These are phyloP conservation scores for Capitella teleta DNA, from an alignment of 1,140 invertebrate species.

Conservation along the genomic window DNA sequence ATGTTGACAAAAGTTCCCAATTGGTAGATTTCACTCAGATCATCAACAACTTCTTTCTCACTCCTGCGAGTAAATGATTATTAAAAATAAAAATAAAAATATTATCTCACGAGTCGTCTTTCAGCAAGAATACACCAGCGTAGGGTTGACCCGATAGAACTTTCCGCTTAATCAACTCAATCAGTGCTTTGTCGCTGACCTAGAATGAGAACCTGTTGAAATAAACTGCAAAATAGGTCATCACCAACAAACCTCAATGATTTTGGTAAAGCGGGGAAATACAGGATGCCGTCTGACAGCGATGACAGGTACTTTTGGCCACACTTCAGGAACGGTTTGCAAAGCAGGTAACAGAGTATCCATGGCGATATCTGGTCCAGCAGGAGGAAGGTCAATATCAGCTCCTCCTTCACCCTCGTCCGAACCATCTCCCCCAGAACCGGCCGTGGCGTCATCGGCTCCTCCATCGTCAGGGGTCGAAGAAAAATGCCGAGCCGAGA, in stretches of 20 bases:
- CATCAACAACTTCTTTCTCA: constrained; percentile 75
- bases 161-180: constrained; percentile 84
- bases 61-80: constrained; percentile 46
- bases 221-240: too few species aligned
- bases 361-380: neutral
- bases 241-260: constrained; percentile 71
- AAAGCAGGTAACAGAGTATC: constrained; percentile 48
- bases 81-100: constrained; percentile 16
- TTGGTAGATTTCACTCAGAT: constrained; percentile 74
- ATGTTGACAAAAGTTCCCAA: constrained; percentile 97
- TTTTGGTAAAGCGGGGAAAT: constrained; percentile 96
- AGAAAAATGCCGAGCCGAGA: too few species aligned
- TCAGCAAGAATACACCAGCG: constrained; percentile 93
- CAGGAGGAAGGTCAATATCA: neutral
- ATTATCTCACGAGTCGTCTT: constrained; percentile 63
- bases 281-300: constrained; percentile 88
- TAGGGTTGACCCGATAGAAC: constrained; percentile 94
- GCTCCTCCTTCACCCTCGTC: constrained; percentile 1
- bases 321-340: constrained; percentile 91
- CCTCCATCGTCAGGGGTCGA: neutral
- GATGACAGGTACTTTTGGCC: constrained; percentile 89
- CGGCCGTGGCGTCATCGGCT: neutral
- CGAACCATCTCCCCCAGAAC: neutral
- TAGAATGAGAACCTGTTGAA: constrained; percentile 40
- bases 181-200: constrained; percentile 75